These are phyloP conservation scores for Symphodus melops DNA, from an alignment of 2,113 vertebrate genomes.

Conservation along the genomic window DNA sequence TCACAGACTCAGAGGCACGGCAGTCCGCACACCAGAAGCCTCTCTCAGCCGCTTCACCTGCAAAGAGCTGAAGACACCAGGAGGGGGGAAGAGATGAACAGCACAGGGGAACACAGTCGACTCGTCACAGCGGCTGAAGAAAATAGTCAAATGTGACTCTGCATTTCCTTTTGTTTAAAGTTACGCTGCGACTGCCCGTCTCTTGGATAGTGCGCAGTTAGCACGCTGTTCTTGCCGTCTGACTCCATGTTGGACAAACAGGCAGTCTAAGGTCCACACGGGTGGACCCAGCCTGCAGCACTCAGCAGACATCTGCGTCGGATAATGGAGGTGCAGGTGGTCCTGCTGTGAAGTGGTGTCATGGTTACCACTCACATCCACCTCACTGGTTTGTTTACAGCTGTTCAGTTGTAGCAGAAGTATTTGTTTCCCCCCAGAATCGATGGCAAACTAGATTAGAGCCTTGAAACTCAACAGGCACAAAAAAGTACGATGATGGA, in stretches of 20 bases:
- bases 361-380: neutral
- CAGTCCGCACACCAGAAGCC: too few species aligned
- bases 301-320: constrained; percentile 23
- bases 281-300: neutral
- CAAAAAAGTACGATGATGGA: neutral
- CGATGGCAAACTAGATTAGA: neutral
- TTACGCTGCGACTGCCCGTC: neutral
- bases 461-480: neutral
- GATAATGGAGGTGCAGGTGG: constrained; percentile 19
- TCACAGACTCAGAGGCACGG: too few species aligned
- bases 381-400: constrained; percentile 4
- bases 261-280: neutral
- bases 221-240: neutral
- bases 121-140: neutral
- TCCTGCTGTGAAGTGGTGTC: constrained; percentile 6
- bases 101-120: too few species aligned
- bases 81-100: too few species aligned
- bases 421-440: neutral
- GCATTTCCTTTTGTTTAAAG: neutral
- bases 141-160: neutral
- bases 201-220: constrained; percentile 8
- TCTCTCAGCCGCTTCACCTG: too few species aligned
- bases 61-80: too few species aligned
- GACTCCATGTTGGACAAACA: constrained; percentile 2
- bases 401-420: neutral